A percentile compares a stretch with the other conserved stretches of the same genome.
These are phyloP conservation scores for Drosophila sp. DNA, from an alignment of 1,140 invertebrate genomes.

Conservation along the genomic window DNA sequence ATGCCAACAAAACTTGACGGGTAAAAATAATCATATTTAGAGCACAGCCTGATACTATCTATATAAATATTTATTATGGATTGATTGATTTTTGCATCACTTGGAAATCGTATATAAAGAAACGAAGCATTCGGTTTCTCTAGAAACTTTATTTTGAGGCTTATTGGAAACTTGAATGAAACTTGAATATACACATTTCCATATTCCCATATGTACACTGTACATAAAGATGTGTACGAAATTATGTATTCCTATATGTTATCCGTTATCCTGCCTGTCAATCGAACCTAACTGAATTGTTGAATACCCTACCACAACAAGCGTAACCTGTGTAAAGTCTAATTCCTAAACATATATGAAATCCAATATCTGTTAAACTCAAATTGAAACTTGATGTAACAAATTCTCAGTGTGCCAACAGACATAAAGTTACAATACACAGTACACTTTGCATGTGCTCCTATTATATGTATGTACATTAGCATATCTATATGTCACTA, in stretches of 20 bases:
- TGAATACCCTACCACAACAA: conserved; percentile 70
- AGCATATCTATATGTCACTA: conserved; percentile 26
- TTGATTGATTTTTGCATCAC: conserved; percentile 65
- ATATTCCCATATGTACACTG: conserved; percentile 24
- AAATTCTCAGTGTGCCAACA: conserved; percentile 22
- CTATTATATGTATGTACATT: conserved; percentile 43
- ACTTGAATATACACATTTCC: conserved; percentile 21
- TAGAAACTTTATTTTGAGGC: conserved; percentile 61
- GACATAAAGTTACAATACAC: conserved; percentile 42
- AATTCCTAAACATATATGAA: conserved; percentile 44
- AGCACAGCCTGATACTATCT: conserved; percentile 68
- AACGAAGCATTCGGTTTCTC: conserved; percentile 49
- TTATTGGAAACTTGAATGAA: conserved; percentile 58
- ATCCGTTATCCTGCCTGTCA: conserved; percentile 54
- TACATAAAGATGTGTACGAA: conserved; percentile 9
- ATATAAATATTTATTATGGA: conserved; percentile 48
- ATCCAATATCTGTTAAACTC: conserved; percentile 28
- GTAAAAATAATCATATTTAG: conserved; percentile 82
- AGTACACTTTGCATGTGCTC: conserved; percentile 60
- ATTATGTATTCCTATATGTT: conserved; percentile 30
- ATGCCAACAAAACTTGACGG: conserved; percentile 84
- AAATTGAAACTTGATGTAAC: conserved; percentile 13
- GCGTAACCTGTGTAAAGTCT: conserved; percentile 51
- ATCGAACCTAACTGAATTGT: conserved; percentile 65
- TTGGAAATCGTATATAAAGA: conserved; percentile 46